Conservation (phyloP, 2,113 vertebrate genomes). For the Ploceus nigricollis region DNA sequence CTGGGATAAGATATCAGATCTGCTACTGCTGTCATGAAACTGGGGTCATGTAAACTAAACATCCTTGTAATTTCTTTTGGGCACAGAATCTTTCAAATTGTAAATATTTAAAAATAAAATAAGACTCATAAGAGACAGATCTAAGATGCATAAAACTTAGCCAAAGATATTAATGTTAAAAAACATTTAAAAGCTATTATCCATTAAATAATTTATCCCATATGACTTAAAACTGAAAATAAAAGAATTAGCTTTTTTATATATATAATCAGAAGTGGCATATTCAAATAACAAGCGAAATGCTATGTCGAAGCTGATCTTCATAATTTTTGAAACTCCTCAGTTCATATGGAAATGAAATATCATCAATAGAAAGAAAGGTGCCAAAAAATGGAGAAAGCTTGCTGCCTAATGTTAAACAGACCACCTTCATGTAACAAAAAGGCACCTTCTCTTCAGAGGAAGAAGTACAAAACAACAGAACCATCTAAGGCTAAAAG, state of each 20-base stretch:
- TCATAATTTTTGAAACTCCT: neutral
- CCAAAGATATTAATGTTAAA: conserved; percentile 23
- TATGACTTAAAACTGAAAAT: neutral
- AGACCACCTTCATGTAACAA: neutral
- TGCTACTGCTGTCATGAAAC: conserved; percentile 75
- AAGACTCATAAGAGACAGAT: conserved; percentile 29
- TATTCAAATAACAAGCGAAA: neutral
- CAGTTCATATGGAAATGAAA: neutral
- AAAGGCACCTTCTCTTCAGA: neutral
- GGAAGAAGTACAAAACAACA: neutral
- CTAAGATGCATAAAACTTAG: conserved; percentile 47
- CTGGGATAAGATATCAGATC: conserved; percentile 76
- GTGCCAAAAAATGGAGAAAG: neutral
- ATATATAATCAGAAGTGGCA: conserved; percentile 7
- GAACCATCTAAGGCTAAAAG: neutral
- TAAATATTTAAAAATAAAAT: conserved; percentile 66
- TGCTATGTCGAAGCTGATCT: neutral
- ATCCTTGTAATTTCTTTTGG: conserved; percentile 58
- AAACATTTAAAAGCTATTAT: conserved; percentile 22
- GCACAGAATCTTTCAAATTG: conserved; percentile 58
- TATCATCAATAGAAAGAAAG: neutral
- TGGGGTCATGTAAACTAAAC: conserved; percentile 76
- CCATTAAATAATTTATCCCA: neutral
- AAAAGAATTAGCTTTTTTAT: neutral
- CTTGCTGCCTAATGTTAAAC: neutral